Percentiles rank a stretch among this genome's conserved stretches.
phyloP scores from a whole-genome alignment of 2,888 invertebrate species.

The Seira musarum region DNA sequence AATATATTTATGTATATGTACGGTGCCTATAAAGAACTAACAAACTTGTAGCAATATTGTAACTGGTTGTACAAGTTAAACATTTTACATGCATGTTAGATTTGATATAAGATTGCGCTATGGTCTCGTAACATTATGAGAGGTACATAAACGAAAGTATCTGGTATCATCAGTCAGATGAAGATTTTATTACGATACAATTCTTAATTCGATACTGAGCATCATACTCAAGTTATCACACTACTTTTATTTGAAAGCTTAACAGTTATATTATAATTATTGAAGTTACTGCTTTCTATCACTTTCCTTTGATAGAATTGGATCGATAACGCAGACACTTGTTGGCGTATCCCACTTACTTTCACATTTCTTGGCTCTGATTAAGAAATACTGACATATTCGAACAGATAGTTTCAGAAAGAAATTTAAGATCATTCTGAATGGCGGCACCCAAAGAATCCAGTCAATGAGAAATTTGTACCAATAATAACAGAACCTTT shows the following conservation, averaged over 20 bases:
- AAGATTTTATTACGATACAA: too few species aligned
- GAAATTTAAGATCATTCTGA: slow-evolving; percentile 46
- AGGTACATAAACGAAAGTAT: too few species aligned
- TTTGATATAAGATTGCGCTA: too few species aligned
- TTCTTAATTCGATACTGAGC: too few species aligned
- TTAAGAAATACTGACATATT: slow-evolving; percentile 44
- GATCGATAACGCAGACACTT: slow-evolving; percentile 44
- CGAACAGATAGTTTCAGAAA: slow-evolving; percentile 33
- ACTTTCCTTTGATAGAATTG: slow-evolving; percentile 17
- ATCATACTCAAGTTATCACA: too few species aligned
- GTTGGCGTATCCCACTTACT: slow-evolving; percentile 33
- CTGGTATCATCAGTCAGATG: too few species aligned
- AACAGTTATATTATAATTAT: background rate
- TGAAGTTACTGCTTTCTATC: background rate
- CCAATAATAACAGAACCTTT: slow-evolving; percentile 54
- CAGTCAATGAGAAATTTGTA: slow-evolving; percentile 55
- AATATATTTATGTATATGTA: background rate
- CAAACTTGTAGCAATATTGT: too few species aligned
- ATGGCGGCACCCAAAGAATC: slow-evolving; percentile 54
- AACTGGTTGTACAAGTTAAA: too few species aligned
- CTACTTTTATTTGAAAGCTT: too few species aligned
- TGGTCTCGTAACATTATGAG: too few species aligned
- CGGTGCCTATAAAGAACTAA: background rate
- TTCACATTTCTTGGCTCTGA: slow-evolving; percentile 46
- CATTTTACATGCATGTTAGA: too few species aligned